Evolutionary conservation across 2,888 invertebrate species (phyloP).

Genomic region (Margaritifera margaritifera): DNA sequence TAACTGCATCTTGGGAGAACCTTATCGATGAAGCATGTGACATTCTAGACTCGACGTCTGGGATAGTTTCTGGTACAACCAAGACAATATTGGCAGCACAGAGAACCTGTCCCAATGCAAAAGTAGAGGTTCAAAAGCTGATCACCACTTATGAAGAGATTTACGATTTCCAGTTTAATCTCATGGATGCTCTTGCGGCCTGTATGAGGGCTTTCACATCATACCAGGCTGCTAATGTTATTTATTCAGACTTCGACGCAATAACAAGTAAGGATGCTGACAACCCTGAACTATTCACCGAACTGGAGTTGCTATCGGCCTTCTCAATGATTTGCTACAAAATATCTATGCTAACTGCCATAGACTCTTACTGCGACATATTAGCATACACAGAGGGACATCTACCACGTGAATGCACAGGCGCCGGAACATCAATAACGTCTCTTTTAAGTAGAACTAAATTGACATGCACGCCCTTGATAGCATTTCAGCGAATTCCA

Average conservation of each 20-base stretch:
- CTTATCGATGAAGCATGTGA: conserved; percentile 2
- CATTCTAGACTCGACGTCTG: neutral
- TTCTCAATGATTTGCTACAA: conserved; percentile 1
- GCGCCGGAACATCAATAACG: neutral
- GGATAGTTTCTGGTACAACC: neutral
- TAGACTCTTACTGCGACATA: conserved; percentile 3
- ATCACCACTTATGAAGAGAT: conserved; percentile 1
- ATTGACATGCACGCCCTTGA: neutral
- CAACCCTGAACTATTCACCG: neutral
- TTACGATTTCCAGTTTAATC: conserved; percentile 5
- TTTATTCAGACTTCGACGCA: neutral
- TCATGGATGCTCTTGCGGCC: conserved; percentile 4
- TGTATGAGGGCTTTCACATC: neutral
- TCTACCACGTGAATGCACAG: neutral
- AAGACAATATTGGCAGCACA: neutral
- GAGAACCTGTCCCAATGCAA: neutral
- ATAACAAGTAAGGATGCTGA: neutral
- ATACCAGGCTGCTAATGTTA: neutral
- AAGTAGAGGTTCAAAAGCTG: conserved; percentile 1
- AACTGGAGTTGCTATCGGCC: neutral
- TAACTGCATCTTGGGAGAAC: conserved; percentile 1
- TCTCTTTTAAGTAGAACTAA: neutral
- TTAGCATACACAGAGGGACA: conserved; percentile 3
- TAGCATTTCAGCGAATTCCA: neutral
- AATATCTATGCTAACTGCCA: neutral